A percentile compares a stretch with the other conserved stretches of the same genome.
These are phyloP conservation scores for Scartelaos histophorus DNA, from an alignment of 2,113 vertebrate species.

Conservation along the genomic window DNA sequence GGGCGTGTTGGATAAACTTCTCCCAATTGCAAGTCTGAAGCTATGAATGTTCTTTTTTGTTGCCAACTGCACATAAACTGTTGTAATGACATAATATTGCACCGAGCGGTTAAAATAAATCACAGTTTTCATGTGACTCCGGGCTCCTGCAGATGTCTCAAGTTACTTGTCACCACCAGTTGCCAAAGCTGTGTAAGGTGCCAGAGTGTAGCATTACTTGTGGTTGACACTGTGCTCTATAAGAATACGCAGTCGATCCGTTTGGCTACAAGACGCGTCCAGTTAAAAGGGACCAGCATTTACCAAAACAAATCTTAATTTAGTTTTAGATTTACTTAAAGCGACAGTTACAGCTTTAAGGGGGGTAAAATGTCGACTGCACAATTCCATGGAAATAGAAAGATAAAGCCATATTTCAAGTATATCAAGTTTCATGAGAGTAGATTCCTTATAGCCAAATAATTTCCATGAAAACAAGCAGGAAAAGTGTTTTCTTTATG, in stretches of 20 bases:
- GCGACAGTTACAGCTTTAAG: too few species aligned
- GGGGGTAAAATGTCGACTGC: too few species aligned
- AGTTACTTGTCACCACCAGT: conserved; percentile 27
- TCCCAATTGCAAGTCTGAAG: background rate
- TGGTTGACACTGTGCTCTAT: background rate
- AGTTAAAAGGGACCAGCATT: background rate
- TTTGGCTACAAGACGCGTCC: background rate
- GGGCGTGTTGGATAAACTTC: background rate
- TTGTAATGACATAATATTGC: conserved; percentile 10
- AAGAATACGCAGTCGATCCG: conserved; percentile 19
- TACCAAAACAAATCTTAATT: background rate
- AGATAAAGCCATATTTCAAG: too few species aligned
- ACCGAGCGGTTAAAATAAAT: conserved; percentile 5
- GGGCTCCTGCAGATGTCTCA: conserved; percentile 11
- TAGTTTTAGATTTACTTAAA: background rate
- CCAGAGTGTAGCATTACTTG: conserved; percentile 6
- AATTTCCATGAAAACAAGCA: too few species aligned
- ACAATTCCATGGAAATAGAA: too few species aligned
- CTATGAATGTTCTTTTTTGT: background rate
- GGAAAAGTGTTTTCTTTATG: too few species aligned
- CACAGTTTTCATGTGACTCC: conserved; percentile 20
- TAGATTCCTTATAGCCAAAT: too few species aligned
- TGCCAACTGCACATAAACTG: background rate
- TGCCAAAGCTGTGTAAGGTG: conserved; percentile 31
- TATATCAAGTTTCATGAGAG: too few species aligned